Base-by-base conservation (phyloP, 2,113 vertebrate genomes). In the Excalfactoria chinensis region DNA sequence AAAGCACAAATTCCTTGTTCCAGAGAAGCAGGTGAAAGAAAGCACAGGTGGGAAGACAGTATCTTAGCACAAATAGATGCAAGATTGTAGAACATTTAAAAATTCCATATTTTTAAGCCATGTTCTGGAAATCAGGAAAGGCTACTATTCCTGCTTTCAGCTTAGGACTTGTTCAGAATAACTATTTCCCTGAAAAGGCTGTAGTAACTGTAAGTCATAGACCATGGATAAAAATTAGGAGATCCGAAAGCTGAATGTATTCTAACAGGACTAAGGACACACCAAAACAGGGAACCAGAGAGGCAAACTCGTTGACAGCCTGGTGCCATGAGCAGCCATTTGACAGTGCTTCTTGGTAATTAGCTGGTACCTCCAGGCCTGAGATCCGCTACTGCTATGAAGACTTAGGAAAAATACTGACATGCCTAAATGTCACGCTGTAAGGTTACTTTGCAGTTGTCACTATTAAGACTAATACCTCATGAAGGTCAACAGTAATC, bases 291-390 rank as follows among this genome's bases (percentile, higher is more conserved):
- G 59, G 28, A 60, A n/a, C 23, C 67, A 6, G 13, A 68, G 40
- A 51, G 41, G n/a, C 49, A 59, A 76, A 40, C 11, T 68, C 63
- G 37, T 4, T 4, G 10, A 77, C 63, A 77, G 3, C 21, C 15
- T 68, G 17, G 12, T 78, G 53, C 10, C 62, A 77, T 20, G 0
- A 0, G 30, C 4, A 66, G 73, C 6, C 22, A 19, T 35, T 58
- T 48, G 28, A 49, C 30, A 69, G 48, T 2, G 0, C 15, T 51
- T 34, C 58, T 53, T 28, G 22, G 8, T 40, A 23, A 30, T 35
- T 22, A 84, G 69, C 26, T 82, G 9, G 35, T 23, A 8, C 9
- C 23, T 35, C 41, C 58, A 51, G 37, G 60, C 48, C 37, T 32
- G 30, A 53, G 23, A 28, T n/a, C 41, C 23, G 32, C 30, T 40